Percentiles rank a stretch among this genome's conserved stretches.
Evolutionary conservation across 2,797 vertebrate genomes (phyloP).

Genomic region (Amblyopsis hoosieri): DNA sequence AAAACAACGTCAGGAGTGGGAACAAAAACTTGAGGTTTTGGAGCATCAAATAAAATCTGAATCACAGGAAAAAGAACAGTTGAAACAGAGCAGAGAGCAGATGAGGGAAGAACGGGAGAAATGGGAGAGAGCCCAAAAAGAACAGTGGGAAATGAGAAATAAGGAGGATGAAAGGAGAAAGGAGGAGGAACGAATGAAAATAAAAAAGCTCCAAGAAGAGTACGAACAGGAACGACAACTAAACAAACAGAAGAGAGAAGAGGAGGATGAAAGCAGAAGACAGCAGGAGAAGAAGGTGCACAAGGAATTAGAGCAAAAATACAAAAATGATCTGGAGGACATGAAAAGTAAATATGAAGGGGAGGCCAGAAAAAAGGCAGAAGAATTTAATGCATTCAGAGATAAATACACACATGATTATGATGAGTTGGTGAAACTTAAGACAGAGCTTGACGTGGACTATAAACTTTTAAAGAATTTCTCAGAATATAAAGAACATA

Average conservation of each 20-base stretch:
- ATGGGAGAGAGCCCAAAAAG: background rate
- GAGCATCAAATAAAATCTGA: conserved; percentile 3
- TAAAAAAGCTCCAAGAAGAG: conserved; percentile 1
- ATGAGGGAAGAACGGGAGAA: conserved; percentile 9
- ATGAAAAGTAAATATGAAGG: conserved; percentile 19
- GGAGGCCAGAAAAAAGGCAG: conserved; percentile 35
- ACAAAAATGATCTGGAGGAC: background rate
- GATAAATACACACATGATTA: background rate
- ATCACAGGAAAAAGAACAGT: background rate
- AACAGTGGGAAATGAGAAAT: conserved; percentile 24
- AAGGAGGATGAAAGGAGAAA: conserved; percentile 5
- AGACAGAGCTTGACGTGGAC: too few species aligned
- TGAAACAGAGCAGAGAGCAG: background rate
- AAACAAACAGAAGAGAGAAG: background rate
- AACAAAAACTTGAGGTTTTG: conserved; percentile 6
- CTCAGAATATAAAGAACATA: too few species aligned
- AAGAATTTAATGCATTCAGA: conserved; percentile 28
- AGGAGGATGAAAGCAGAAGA: background rate
- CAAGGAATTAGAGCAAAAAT: background rate
- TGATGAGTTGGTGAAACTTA: too few species aligned
- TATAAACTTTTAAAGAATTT: too few species aligned
- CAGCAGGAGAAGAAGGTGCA: conserved; percentile 10
- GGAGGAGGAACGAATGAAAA: background rate
- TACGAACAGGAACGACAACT: background rate
- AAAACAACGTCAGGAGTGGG: conserved; percentile 8